These are phyloP conservation scores for Drusus annulatus DNA, from an alignment of 1,140 invertebrate genomes.

Conservation along the genomic window DNA sequence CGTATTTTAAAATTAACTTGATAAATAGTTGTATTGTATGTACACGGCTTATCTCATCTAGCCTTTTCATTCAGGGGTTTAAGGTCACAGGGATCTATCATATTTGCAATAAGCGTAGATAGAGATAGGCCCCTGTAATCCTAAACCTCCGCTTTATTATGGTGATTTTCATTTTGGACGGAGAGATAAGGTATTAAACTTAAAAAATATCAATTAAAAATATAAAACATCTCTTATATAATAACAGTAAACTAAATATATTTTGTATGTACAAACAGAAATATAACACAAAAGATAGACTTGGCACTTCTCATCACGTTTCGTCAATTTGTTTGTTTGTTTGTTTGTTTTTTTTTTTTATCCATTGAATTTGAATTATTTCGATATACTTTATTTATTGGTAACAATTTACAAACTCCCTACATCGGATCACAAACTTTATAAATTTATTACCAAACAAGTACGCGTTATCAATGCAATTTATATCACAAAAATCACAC, in stretches of 20 bases:
- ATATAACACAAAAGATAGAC: slow-evolving; percentile 40
- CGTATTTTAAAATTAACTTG: slow-evolving; percentile 22
- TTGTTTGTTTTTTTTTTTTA: too few relatives aligned
- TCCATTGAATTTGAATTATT: not conserved
- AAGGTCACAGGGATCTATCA: too few relatives aligned
- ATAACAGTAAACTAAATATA: slow-evolving; percentile 19
- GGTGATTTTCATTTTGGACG: slow-evolving; percentile 11
- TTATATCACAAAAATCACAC: too few relatives aligned
- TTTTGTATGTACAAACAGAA: slow-evolving; percentile 55
- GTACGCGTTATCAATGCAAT: too few relatives aligned
- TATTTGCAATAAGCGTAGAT: not conserved
- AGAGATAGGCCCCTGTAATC: too few relatives aligned
- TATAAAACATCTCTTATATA: slow-evolving; percentile 35
- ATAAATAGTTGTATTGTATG: slow-evolving; percentile 56
- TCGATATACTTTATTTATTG: not conserved
- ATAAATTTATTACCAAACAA: not conserved
- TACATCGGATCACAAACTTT: not conserved
- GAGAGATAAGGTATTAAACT: slow-evolving; percentile 15
- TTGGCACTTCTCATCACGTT: slow-evolving; percentile 59
- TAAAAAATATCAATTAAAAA: slow-evolving; percentile 26
- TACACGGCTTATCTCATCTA: slow-evolving; percentile 33
- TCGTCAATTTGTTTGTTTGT: slow-evolving; percentile 49
- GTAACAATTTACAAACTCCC: slow-evolving; percentile 22
- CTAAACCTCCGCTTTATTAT: too few relatives aligned
- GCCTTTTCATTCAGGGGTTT: not conserved